A percentile compares a stretch with the other conserved stretches of the same genome.
Conservation (phyloP, 2,797 vertebrate species). For the Onychomys arenicola region DNA sequence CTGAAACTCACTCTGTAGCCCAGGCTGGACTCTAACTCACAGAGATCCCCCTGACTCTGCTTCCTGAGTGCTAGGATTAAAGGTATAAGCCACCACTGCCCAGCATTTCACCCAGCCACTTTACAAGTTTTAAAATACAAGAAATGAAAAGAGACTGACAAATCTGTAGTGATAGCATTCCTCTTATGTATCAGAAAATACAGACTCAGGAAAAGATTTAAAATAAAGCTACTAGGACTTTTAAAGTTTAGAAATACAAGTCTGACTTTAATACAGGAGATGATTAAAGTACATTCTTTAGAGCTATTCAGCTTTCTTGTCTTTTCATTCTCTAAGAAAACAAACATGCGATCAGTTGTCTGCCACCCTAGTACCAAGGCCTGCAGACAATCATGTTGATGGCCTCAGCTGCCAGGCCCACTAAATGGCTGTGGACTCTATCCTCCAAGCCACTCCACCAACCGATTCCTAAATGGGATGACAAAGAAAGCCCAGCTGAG, state of each 20-base stretch:
- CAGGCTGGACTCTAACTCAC: background rate
- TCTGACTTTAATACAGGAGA: conserved; percentile 58
- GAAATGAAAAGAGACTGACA: conserved; percentile 39
- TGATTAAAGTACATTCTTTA: background rate
- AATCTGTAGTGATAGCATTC: background rate
- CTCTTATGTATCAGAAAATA: background rate
- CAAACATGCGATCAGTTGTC: conserved; percentile 60
- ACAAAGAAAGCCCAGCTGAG: conserved; percentile 79
- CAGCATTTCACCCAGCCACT: background rate
- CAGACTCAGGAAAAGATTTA: conserved; percentile 32
- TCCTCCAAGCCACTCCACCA: conserved; percentile 28
- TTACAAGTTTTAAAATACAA: conserved; percentile 35
- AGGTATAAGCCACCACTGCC: background rate
- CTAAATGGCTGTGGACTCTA: background rate
- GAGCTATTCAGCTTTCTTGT: conserved; percentile 52
- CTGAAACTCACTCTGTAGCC: background rate
- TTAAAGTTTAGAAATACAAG: conserved; percentile 46
- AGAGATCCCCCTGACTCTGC: background rate
- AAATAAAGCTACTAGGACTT: conserved; percentile 9
- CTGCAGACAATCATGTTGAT: conserved; percentile 21
- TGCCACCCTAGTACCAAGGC: conserved; percentile 46
- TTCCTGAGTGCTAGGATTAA: background rate
- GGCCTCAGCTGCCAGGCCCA: conserved; percentile 70
- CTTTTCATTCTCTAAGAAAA: conserved; percentile 67
- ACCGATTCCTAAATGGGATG: conserved; percentile 54